Evolutionary conservation across 1,140 invertebrate species (phyloP).

Genomic region (Dryas iulia): DNA sequence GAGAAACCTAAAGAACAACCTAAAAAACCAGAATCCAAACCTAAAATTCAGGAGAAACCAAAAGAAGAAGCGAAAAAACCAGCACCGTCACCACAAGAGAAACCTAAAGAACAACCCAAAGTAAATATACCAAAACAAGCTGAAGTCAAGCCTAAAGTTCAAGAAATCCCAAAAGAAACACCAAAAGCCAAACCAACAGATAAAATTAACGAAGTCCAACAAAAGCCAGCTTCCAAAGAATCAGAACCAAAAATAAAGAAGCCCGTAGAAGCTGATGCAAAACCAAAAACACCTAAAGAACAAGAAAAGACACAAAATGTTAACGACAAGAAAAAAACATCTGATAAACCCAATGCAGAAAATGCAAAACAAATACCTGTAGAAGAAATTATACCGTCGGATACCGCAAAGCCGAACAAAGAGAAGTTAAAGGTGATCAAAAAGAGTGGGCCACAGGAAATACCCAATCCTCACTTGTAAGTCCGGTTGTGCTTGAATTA

Average conservation of each 20-base stretch:
- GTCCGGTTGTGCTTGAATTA: conserved; percentile 30
- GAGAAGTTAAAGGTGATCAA: conserved; percentile 82
- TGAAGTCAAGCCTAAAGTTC: conserved; percentile 26
- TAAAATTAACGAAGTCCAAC: background rate
- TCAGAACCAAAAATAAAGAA: background rate
- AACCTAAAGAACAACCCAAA: conserved; percentile 27
- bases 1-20: conserved; percentile 26
- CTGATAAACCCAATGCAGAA: conserved; percentile 1
- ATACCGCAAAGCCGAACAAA: conserved; percentile 77
- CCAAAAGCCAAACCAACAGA: background rate
- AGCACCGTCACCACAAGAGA: conserved; percentile 35
- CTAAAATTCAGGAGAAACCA: conserved; percentile 17
- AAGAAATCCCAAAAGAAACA: background rate
- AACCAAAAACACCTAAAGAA: conserved; percentile 14
- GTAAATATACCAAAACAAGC: conserved; percentile 22
- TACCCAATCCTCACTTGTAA: conserved; percentile 62
- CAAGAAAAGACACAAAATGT: background rate
- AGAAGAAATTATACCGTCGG: conserved; percentile 78
- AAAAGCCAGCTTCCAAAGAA: conserved; percentile 6
- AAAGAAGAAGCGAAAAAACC: conserved; percentile 12
- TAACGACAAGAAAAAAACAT: conserved; percentile 4
- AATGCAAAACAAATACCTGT: conserved; percentile 74
- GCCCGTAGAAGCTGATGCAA: conserved; percentile 10
- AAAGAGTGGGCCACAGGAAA: conserved; percentile 77
- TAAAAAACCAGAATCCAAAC: conserved; percentile 23